A percentile compares a stretch with the other conserved stretches of the same genome.
phyloP scores from a whole-genome alignment of 2,888 invertebrate species.

The Nasonovia ribisnigri region DNA sequence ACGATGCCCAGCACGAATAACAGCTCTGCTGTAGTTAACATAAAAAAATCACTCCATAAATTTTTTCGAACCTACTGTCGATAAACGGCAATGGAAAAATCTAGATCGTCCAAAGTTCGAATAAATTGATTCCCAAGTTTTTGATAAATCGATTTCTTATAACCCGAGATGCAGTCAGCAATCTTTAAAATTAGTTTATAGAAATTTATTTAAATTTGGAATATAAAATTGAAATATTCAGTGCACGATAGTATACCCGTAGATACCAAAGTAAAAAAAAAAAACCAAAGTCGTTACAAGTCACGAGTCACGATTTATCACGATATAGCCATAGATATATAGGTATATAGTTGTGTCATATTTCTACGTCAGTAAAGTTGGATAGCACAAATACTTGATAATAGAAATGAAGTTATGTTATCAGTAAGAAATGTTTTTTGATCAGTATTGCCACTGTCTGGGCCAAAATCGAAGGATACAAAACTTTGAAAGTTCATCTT shows the following conservation, averaged over 20 bases:
- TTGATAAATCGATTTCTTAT: background rate
- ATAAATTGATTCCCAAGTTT: background rate
- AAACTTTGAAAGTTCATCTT: background rate
- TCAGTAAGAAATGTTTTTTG: background rate
- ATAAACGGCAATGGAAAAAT: background rate
- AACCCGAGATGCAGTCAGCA: background rate
- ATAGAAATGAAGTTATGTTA: too few species aligned
- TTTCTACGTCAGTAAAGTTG: background rate
- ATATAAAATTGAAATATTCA: background rate
- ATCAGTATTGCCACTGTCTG: background rate
- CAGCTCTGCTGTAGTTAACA: background rate
- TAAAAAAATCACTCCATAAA: background rate
- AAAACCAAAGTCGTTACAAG: background rate
- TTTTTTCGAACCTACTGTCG: background rate
- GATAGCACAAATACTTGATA: background rate
- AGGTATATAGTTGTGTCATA: background rate
- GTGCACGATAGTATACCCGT: background rate
- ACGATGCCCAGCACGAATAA: background rate
- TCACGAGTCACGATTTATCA: background rate
- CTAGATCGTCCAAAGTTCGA: background rate
- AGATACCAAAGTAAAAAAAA: background rate
- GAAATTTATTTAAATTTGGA: background rate
- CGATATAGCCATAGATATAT: too few species aligned
- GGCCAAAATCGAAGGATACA: background rate
- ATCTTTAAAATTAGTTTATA: background rate